These are phyloP conservation scores for Hypanus sabinus DNA, from an alignment of 2,113 vertebrate genomes.

Conservation along the genomic window DNA sequence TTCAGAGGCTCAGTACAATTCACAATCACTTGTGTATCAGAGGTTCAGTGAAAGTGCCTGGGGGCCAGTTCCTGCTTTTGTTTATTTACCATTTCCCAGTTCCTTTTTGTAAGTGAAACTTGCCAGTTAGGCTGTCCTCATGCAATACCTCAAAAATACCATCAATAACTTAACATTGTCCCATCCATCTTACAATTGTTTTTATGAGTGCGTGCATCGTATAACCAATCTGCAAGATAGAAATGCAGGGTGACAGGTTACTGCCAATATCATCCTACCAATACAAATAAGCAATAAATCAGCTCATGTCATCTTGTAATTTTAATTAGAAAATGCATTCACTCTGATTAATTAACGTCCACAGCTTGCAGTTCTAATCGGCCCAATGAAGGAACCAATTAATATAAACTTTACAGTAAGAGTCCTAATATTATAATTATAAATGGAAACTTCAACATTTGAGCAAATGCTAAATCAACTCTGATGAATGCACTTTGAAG, in stretches of 20 bases:
- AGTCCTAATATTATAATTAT: background rate
- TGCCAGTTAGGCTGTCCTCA: background rate
- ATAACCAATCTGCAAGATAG: background rate
- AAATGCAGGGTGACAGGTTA: background rate
- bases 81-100: background rate
- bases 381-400: background rate
- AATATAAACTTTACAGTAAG: background rate
- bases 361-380: background rate
- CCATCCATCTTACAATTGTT: too few relatives aligned
- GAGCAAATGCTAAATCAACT: background rate
- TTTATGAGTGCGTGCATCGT: background rate
- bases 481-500: background rate
- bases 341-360: background rate
- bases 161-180: background rate
- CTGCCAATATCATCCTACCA: background rate
- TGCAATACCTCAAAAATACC: background rate
- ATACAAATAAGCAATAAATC: background rate
- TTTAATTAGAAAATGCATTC: conserved; percentile 21
- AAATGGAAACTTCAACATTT: background rate
- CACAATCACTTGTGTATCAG: too few relatives aligned
- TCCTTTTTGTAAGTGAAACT: background rate
- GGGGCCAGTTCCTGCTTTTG: too few relatives aligned
- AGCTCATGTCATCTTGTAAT: background rate
- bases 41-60: too few relatives aligned
- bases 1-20: too few relatives aligned